Conservation (phyloP, 1,140 invertebrate genomes). For the Ceratoteleas bidentatus region DNA sequence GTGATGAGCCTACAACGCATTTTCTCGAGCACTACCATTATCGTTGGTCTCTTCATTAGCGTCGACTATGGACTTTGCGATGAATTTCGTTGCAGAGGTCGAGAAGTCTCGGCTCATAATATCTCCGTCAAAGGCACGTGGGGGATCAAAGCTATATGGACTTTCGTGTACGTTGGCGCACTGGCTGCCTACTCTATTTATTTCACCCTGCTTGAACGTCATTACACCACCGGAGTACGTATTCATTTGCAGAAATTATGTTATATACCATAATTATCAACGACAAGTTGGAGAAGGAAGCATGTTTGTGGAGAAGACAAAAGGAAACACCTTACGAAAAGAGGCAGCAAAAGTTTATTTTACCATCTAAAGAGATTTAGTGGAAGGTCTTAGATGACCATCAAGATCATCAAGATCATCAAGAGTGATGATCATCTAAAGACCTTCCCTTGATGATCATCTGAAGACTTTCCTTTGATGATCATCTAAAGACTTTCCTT, state of each 20-base stretch:
- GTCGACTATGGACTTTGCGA: slow-evolving; percentile 85
- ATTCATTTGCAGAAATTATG: not conserved
- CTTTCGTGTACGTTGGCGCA: slow-evolving; percentile 81
- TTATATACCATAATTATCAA: not conserved
- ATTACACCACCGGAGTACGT: slow-evolving; percentile 74
- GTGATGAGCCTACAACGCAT: slow-evolving; percentile 84
- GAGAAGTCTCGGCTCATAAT: slow-evolving; percentile 76
- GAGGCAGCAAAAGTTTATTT: no score
- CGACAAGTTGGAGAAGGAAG: not conserved
- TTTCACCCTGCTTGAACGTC: slow-evolving; percentile 81
- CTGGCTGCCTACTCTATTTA: slow-evolving; percentile 82
- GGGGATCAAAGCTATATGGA: slow-evolving; percentile 83
- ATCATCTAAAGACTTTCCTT: no score
- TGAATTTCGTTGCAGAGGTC: slow-evolving; percentile 84
- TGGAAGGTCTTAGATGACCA: no score
- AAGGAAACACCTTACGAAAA: no score
- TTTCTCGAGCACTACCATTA: slow-evolving; percentile 83
- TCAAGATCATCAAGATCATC: no score
- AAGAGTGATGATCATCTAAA: no score
- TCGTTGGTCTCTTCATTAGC: slow-evolving; percentile 84
- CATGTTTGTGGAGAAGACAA: no score
- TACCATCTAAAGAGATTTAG: no score
- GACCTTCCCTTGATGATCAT: no score
- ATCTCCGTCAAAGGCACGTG: slow-evolving; percentile 77
- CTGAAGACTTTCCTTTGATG: no score